These are phyloP conservation scores for Tortricodes alternella DNA, from an alignment of 2,888 invertebrate genomes.

Conservation along the genomic window DNA sequence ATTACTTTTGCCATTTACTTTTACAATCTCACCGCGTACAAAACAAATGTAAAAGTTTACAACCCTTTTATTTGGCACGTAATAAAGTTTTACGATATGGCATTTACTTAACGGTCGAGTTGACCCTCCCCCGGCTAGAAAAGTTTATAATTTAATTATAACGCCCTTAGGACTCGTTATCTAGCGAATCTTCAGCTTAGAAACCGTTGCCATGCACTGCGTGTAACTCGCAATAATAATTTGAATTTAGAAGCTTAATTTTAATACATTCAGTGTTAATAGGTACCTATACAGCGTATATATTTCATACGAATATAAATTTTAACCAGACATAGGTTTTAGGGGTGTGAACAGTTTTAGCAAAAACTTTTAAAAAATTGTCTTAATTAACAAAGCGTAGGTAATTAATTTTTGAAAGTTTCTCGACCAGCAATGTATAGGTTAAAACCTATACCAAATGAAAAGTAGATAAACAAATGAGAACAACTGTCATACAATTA, in stretches of 20 bases:
- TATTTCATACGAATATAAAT: too few species aligned
- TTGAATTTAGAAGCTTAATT: constrained; percentile 20
- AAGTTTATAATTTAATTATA: constrained; percentile 82
- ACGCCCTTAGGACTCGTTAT: constrained; percentile 72
- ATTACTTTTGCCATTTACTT: constrained; percentile 53
- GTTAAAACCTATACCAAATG: too few species aligned
- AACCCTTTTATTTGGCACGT: constrained; percentile 79
- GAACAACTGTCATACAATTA: too few species aligned
- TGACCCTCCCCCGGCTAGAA: constrained; percentile 70
- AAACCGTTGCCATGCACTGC: constrained; percentile 5
- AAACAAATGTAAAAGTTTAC: constrained; percentile 71
- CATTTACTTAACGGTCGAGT: constrained; percentile 74
- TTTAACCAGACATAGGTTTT: too few species aligned
- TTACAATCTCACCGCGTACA: constrained; percentile 60
- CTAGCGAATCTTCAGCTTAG: constrained; percentile 32
- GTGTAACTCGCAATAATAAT: constrained; percentile 1
- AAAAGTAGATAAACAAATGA: too few species aligned
- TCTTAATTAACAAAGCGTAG: too few species aligned
- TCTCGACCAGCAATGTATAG: too few species aligned
- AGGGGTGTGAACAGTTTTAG: too few species aligned
- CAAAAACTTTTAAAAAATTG: too few species aligned
- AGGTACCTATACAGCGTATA: background rate
- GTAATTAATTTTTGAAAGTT: too few species aligned
- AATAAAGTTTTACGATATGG: constrained; percentile 78
- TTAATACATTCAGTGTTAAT: constrained; percentile 3